Percentiles rank a stretch among this genome's conserved stretches.
These are phyloP conservation scores for Oasisia sp. DNA, from an alignment of 2,888 invertebrate species.

Conservation along the genomic window DNA sequence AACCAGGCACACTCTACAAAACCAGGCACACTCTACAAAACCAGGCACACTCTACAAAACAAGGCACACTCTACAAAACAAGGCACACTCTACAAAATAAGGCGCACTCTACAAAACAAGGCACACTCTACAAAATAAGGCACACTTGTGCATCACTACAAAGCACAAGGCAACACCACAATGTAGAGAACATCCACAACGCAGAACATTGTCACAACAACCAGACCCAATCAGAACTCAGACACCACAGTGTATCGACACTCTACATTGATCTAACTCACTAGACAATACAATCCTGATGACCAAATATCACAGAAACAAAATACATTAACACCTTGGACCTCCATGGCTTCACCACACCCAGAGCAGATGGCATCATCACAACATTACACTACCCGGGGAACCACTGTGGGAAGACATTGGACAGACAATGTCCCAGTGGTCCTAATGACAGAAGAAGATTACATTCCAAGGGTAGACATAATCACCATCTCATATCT, in stretches of 20 bases:
- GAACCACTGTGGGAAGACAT: neutral
- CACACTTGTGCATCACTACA: neutral
- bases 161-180: neutral
- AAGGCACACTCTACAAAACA: neutral
- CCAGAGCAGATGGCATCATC: neutral
- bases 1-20: neutral
- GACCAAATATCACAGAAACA: slow-evolving; percentile 6
- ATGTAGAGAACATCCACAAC: neutral
- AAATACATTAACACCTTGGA: neutral
- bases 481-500: neutral
- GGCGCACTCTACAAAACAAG: neutral
- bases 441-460: neutral
- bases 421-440: neutral
- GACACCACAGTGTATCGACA: neutral
- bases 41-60: neutral
- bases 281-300: neutral
- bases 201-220: neutral
- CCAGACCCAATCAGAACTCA: neutral
- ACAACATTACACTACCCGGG: neutral
- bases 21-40: neutral
- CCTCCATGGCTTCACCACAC: neutral
- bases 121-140: neutral
- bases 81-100: neutral
- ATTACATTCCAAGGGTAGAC: neutral
- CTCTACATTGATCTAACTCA: neutral